These are phyloP conservation scores for Zaprionus africanus DNA, from an alignment of 1,140 invertebrate species.

Conservation along the genomic window DNA sequence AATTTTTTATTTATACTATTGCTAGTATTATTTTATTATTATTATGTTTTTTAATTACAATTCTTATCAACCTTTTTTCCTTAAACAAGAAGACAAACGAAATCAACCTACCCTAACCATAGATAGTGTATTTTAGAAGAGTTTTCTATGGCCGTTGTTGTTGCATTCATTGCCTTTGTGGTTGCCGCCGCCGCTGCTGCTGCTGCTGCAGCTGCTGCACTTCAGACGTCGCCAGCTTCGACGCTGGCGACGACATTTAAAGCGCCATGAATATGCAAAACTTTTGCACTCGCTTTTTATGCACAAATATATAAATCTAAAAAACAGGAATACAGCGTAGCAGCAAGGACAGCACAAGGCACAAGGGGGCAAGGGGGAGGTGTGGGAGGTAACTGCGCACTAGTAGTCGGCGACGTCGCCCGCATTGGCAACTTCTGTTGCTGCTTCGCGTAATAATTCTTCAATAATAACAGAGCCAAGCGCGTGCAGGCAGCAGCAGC, in stretches of 20 bases:
- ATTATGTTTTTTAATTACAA: background rate
- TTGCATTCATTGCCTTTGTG: slow-evolving; percentile 68
- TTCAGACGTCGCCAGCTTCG: slow-evolving; percentile 62
- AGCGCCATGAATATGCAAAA: slow-evolving; percentile 82
- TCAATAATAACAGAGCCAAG: slow-evolving; percentile 68
- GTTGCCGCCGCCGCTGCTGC: slow-evolving; percentile 38
- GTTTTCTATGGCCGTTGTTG: slow-evolving; percentile 40
- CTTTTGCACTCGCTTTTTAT: slow-evolving; percentile 77
- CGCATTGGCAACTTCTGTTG: slow-evolving; percentile 69
- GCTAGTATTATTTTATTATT: background rate
- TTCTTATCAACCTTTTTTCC: background rate
- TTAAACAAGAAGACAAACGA: background rate
- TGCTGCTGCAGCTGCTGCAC: slow-evolving; percentile 54
- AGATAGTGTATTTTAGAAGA: slow-evolving; percentile 44
- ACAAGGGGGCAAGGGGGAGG: background rate
- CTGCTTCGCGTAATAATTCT: slow-evolving; percentile 71
- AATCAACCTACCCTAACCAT: background rate
- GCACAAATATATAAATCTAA: slow-evolving; percentile 65
- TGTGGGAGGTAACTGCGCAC: slow-evolving; percentile 37
- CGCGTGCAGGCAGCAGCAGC: slow-evolving; percentile 1
- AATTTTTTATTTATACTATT: too few species aligned
- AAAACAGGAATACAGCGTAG: slow-evolving; percentile 46
- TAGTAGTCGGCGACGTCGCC: slow-evolving; percentile 59
- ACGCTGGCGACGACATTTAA: slow-evolving; percentile 74
- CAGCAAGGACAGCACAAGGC: slow-evolving; percentile 46